These are phyloP conservation scores for Triplophysa yarkandensis DNA, from an alignment of 2,797 vertebrate species.

Conservation along the genomic window DNA sequence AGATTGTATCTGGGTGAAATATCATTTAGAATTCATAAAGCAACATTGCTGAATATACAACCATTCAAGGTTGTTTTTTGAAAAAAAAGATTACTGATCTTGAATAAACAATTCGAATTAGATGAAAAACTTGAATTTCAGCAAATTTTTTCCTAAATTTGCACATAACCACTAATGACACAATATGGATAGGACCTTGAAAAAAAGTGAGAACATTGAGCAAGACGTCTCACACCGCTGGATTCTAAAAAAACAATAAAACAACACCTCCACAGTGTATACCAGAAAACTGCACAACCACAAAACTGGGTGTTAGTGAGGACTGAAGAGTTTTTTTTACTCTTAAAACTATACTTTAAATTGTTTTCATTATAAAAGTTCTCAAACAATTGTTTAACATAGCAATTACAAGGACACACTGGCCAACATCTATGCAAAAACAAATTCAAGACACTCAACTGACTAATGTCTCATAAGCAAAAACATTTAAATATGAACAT, in stretches of 20 bases:
- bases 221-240: background rate
- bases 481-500: background rate
- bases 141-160: background rate
- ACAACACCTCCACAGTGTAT: background rate
- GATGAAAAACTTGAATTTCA: background rate
- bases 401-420: background rate
- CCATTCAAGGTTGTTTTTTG: background rate
- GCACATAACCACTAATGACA: background rate
- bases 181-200: background rate
- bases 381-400: background rate
- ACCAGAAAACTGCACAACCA: background rate
- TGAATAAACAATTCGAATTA: conserved; percentile 1
- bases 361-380: background rate
- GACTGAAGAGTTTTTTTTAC: background rate
- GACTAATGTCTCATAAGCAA: background rate
- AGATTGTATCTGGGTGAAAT: background rate
- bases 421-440: conserved; percentile 3
- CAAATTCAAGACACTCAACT: background rate
- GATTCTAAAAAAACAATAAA: background rate
- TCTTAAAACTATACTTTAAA: background rate
- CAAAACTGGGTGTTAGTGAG: background rate
- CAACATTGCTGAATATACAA: conserved; percentile 5
- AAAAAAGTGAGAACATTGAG: background rate
- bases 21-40: conserved; percentile 18
- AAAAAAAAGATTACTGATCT: background rate